Evolutionary conservation across 2,113 vertebrate genomes (phyloP).

Genomic region (Eleginops maclovinus): DNA sequence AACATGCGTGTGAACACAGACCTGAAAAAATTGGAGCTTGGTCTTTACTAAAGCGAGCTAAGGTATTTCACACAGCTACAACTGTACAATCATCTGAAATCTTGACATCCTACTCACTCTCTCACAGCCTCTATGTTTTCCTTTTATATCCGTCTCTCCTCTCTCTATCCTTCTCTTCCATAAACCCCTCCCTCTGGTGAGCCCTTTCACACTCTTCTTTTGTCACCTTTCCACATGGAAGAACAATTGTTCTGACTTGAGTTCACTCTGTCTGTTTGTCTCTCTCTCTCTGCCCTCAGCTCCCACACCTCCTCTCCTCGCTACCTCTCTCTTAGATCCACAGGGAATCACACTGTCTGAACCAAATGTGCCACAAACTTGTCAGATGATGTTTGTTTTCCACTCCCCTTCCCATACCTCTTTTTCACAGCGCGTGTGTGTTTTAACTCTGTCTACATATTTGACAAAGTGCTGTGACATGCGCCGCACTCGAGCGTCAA

Average conservation of each 20-base stretch:
- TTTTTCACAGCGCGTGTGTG: slow-evolving; percentile 41
- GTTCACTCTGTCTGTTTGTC: slow-evolving; percentile 46
- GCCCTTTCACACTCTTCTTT: slow-evolving; percentile 72
- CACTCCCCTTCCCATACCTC: slow-evolving; percentile 36
- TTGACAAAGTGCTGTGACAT: slow-evolving; percentile 70
- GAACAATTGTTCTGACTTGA: slow-evolving; percentile 79
- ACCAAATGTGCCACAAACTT: slow-evolving; percentile 79
- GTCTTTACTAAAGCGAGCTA: not conserved
- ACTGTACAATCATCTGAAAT: slow-evolving; percentile 42
- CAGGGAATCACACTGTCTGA: slow-evolving; percentile 75
- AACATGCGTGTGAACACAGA: not conserved
- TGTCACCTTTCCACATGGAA: slow-evolving; percentile 83
- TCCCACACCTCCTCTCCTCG: slow-evolving; percentile 46
- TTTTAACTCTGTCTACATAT: slow-evolving; percentile 67
- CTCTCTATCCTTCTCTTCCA: slow-evolving; percentile 28
- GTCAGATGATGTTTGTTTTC: slow-evolving; percentile 78
- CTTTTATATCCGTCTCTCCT: slow-evolving; percentile 9
- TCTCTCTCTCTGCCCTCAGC: slow-evolving; percentile 47
- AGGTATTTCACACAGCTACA: slow-evolving; percentile 26
- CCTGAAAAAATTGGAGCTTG: not conserved
- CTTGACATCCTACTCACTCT: slow-evolving; percentile 29
- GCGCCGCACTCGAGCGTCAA: slow-evolving; percentile 40
- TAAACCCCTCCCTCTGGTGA: slow-evolving; percentile 47
- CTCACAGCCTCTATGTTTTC: slow-evolving; percentile 24
- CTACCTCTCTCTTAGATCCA: slow-evolving; percentile 65